phyloP scores from a whole-genome alignment of 2,888 invertebrate genomes.

The Ornithoptera priamus region DNA sequence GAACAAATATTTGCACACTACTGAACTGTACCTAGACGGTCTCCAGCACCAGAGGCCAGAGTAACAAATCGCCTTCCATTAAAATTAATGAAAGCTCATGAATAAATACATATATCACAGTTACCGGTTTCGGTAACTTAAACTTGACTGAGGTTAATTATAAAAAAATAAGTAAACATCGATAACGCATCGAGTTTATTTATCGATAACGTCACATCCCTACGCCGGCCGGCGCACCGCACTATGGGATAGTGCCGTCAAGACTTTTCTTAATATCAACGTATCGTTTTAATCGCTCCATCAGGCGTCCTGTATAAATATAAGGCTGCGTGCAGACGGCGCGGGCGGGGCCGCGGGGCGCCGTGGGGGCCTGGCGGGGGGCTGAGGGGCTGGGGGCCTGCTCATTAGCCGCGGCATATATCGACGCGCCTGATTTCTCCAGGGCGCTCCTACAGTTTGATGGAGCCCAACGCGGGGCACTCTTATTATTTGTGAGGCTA shows the following conservation, averaged over 20 bases:
- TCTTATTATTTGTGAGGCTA: conserved; percentile 45
- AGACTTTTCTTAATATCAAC: conserved; percentile 19
- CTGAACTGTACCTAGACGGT: no score
- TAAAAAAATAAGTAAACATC: no score
- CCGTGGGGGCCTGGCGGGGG: conserved; percentile 17
- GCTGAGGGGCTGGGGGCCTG: conserved; percentile 16
- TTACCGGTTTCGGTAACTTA: no score
- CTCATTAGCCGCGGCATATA: conserved; percentile 50
- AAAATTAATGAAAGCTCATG: no score
- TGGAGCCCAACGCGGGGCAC: conserved; percentile 50
- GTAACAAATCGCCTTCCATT: no score
- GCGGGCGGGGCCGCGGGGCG: background rate
- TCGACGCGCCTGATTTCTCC: conserved; percentile 65
- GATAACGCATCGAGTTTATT: no score
- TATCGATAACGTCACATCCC: no score
- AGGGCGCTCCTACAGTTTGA: conserved; percentile 58
- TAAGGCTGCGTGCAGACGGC: conserved; percentile 22
- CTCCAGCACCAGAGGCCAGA: no score
- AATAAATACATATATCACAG: no score
- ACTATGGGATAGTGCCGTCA: background rate
- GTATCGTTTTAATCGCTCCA: conserved; percentile 27
- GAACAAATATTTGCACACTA: no score
- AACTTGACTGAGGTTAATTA: no score
- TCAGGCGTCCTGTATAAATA: conserved; percentile 34
- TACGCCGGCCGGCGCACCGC: no score